These are phyloP conservation scores for Drepana arcuata DNA, from an alignment of 1,140 invertebrate species.

Conservation along the genomic window DNA sequence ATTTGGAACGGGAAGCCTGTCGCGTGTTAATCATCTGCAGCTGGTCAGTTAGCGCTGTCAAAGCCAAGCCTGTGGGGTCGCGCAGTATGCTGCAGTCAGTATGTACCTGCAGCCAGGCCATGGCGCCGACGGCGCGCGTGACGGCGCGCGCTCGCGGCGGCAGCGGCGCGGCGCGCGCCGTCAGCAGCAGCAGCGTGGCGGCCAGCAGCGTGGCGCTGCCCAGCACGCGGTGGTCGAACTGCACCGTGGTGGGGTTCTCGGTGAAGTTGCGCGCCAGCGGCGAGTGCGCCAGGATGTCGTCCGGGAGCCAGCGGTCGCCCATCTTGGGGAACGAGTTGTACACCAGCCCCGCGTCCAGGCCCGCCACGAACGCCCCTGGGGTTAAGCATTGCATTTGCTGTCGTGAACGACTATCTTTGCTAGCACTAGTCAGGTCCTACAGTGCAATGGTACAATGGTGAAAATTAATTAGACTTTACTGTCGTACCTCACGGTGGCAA, in stretches of 20 bases:
- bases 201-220: conserved; percentile 81
- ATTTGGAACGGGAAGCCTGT: too few species aligned
- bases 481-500: too few species aligned
- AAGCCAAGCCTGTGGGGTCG: too few species aligned
- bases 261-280: conserved; percentile 91
- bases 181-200: conserved; percentile 78
- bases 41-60: too few species aligned
- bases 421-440: too few species aligned
- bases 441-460: too few species aligned
- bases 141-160: conserved; percentile 83
- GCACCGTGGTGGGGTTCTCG: conserved; percentile 97
- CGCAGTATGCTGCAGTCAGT: too few species aligned
- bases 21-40: too few species aligned
- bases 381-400: too few species aligned
- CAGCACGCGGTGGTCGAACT: conserved; percentile 95
- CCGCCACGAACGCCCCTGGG: conserved; percentile 97
- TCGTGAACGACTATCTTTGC: too few species aligned
- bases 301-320: conserved; percentile 95
- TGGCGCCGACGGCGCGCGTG: conserved; percentile 78
- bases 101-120: conserved; percentile 82
- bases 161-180: conserved; percentile 80
- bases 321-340: conserved; percentile 99
- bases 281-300: conserved; percentile 84
- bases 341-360: conserved; percentile 96
- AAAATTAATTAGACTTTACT: too few species aligned